Evolutionary conservation across 2,113 vertebrate species (phyloP), one percentile per base, ranked within the genome.

Genomic region (Bubalus kerabau): DNA sequence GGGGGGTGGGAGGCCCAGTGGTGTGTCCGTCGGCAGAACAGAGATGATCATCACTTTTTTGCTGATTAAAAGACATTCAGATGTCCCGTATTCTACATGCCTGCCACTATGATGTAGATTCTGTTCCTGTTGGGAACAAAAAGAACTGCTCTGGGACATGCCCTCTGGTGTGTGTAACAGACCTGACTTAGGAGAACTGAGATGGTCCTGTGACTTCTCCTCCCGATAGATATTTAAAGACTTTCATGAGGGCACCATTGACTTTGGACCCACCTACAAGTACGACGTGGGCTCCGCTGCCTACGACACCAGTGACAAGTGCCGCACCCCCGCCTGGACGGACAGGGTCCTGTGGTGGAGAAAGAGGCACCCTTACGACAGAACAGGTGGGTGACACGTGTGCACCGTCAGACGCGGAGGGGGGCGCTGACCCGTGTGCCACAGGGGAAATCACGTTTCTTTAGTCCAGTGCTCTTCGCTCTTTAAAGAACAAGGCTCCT

Each of bases 321-420:
- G 99, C 92, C 98, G 99, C 90, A 99, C 99, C 14, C 99, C 99
- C 1, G 99, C 99, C 5, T 99, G 99, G 99, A 99, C 99, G 32
- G 99, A 99, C 97, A 97, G 99, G 97, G 99, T 99, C 54, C 98
- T 99, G 91, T 99, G 99, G 99, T 99, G 99, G 99, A 98, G 99
- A 87, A 99, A 98, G 98, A 99, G 99, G 91, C 95, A 97, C 23
- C 98, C 99, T 36, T 98, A 98, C n/a, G 99, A 99, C 94, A 98
- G 98, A 97, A 99, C 98, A 89, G 99, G 99, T 99, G 74, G 0
- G 95, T 94, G 62, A 17, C 17, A 2, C 0, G 0, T 6, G 60
- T 2, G 1, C 1, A 0, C 17, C 1, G 3, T 3, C 5, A 30
- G 92, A 56, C 48, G 28, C 5, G 14, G 36, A 1, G 8, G 26